Conservation (phyloP, 2,888 invertebrate genomes). For the Sialis lutaria region DNA sequence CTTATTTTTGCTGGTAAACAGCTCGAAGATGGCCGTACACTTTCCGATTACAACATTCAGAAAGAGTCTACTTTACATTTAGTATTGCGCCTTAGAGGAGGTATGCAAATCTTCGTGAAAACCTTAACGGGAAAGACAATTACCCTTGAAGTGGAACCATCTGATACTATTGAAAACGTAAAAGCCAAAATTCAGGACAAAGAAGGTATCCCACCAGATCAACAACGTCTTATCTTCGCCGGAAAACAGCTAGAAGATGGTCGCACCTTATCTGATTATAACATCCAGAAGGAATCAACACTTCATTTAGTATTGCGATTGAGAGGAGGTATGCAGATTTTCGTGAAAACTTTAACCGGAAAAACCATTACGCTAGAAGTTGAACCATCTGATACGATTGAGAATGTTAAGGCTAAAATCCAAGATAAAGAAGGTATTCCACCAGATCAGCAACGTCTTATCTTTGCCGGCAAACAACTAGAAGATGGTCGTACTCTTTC, state of each 20-base stretch:
- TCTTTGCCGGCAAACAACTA: constrained; percentile 82
- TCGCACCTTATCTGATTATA: constrained; percentile 42
- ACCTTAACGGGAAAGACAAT: constrained; percentile 37
- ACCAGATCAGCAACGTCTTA: constrained; percentile 74
- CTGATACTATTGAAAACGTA: constrained; percentile 43
- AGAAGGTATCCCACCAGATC: constrained; percentile 31
- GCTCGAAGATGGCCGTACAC: constrained; percentile 24
- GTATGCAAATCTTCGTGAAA: constrained; percentile 44
- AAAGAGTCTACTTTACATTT: constrained; percentile 85
- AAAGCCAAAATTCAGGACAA: constrained; percentile 35
- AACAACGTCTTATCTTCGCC: constrained; percentile 39
- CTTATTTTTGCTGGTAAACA: constrained; percentile 81
- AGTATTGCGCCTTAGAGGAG: constrained; percentile 63
- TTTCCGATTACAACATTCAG: constrained; percentile 71
- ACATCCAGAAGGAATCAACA: constrained; percentile 40
- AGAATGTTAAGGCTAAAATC: constrained; percentile 86
- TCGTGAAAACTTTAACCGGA: constrained; percentile 24
- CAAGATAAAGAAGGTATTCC: constrained; percentile 85
- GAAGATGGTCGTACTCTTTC: constrained; percentile 70
- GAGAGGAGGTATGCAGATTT: constrained; percentile 39
- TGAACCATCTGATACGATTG: constrained; percentile 75
- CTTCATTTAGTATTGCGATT: constrained; percentile 35
- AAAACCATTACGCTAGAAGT: constrained; percentile 34
- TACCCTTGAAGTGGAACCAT: constrained; percentile 36
- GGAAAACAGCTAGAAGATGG: constrained; percentile 51